These are phyloP conservation scores for Dasysyrphus tricinctus DNA, from an alignment of 2,888 invertebrate species.

Conservation along the genomic window DNA sequence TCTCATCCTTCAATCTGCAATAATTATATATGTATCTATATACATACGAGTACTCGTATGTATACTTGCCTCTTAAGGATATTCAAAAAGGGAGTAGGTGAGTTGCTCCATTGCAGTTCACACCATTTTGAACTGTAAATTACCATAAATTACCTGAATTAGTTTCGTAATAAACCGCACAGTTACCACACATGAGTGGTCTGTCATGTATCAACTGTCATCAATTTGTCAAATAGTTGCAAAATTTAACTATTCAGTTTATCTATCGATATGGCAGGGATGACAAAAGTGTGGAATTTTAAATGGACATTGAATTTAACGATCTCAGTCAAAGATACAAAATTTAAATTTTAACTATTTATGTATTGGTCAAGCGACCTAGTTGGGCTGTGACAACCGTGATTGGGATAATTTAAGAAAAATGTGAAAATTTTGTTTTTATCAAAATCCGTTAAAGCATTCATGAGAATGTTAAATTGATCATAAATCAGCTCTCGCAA, in stretches of 20 bases:
- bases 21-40: too few species aligned
- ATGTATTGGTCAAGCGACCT: too few species aligned
- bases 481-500: too few species aligned
- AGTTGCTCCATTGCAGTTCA: background rate
- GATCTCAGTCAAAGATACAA: too few species aligned
- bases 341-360: too few species aligned
- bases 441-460: too few species aligned
- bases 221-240: constrained; percentile 62
- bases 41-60: too few species aligned
- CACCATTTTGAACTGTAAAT: constrained; percentile 35
- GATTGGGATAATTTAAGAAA: too few species aligned
- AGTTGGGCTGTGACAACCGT: too few species aligned
- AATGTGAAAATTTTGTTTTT: too few species aligned
- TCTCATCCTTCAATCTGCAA: background rate
- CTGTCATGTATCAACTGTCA: constrained; percentile 48
- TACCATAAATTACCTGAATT: constrained; percentile 57
- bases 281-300: background rate
- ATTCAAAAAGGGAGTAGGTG: background rate
- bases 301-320: background rate
- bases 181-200: constrained; percentile 28
- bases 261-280: background rate
- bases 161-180: constrained; percentile 39
- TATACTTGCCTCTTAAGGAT: background rate
- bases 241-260: constrained; percentile 16
- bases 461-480: too few species aligned